A percentile compares a stretch with the other conserved stretches of the same genome.
These are phyloP conservation scores for Cephus pygmeus DNA, from an alignment of 2,888 invertebrate species.

Conservation along the genomic window DNA sequence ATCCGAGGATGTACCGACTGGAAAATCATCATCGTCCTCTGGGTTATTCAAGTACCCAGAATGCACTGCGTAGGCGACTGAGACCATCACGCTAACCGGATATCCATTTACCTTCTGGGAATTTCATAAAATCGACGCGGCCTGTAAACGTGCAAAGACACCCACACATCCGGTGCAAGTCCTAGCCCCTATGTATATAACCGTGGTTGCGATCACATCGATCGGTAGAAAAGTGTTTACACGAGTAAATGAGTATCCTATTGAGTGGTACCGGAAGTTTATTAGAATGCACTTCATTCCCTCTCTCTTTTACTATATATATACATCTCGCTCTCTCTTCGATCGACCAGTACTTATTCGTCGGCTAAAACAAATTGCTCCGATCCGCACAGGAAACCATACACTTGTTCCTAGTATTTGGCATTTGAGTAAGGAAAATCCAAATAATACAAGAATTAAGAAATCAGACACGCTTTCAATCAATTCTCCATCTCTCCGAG, in stretches of 20 bases:
- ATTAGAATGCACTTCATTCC: conserved; percentile 4
- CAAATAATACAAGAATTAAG: no score
- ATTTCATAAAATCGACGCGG: background rate
- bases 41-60: background rate
- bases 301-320: background rate
- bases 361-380: background rate
- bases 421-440: no score
- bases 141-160: background rate
- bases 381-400: background rate
- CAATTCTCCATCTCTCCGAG: no score
- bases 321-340: background rate
- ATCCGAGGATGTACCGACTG: conserved; percentile 1
- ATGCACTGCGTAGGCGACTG: background rate
- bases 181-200: background rate
- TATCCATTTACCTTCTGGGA: background rate
- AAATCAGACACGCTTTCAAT: no score
- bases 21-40: background rate
- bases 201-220: background rate
- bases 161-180: background rate
- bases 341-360: conserved; percentile 1
- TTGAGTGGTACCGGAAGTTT: background rate
- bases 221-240: background rate
- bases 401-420: background rate
- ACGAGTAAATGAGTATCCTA: background rate
- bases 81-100: background rate